Conservation (phyloP, 2,888 invertebrate genomes). For the Dioctria linearis region DNA sequence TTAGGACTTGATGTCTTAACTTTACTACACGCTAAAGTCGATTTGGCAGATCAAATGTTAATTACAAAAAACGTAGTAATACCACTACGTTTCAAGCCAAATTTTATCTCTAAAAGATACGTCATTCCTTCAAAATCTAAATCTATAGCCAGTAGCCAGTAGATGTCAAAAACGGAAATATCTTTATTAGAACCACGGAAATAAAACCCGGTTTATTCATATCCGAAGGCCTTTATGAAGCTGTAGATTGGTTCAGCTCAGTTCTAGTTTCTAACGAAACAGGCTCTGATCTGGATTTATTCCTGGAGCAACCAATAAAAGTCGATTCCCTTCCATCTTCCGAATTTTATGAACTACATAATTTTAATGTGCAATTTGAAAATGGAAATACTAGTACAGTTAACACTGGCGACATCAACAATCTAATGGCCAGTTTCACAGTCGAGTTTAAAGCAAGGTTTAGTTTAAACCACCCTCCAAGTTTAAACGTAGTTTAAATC, state of each 20-base stretch:
- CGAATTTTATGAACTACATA: not conserved
- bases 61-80: not conserved
- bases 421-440: no score
- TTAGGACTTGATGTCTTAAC: not conserved
- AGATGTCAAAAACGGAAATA: not conserved
- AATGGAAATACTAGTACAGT: not conserved
- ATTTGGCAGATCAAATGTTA: conserved; percentile 18
- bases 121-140: not conserved
- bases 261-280: no score
- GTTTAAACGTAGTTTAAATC: no score
- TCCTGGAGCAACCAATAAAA: no score
- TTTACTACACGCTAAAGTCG: not conserved
- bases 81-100: not conserved
- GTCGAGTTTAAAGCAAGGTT: no score
- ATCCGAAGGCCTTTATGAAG: no score
- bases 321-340: no score
- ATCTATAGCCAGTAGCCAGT: not conserved
- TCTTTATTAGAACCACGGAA: not conserved
- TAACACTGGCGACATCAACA: not conserved
- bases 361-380: not conserved
- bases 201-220: no score
- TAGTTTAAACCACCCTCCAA: no score
- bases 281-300: no score
- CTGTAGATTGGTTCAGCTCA: no score
- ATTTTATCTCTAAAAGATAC: not conserved